Percentiles rank a stretch among this genome's conserved stretches.
Conservation (phyloP, 2,888 invertebrate genomes). For the Rhagophthalmus giganteus region DNA sequence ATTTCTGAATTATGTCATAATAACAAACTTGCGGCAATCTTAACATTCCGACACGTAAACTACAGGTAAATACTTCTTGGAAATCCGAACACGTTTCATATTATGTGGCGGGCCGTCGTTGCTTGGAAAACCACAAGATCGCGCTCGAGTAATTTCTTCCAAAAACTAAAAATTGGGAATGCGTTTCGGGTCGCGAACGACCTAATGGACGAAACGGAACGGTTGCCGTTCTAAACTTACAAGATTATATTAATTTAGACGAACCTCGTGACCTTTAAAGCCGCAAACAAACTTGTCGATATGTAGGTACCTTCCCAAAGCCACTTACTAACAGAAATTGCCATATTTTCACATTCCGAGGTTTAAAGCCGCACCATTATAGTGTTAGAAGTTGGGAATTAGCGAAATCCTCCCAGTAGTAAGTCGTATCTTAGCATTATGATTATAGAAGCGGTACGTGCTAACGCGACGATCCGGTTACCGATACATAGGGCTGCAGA, state of each 20-base stretch:
- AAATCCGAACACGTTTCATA: constrained; percentile 31
- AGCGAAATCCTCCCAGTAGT: constrained; percentile 27
- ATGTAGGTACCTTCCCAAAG: not conserved
- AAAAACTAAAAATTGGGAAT: constrained; percentile 14
- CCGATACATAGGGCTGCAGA: constrained; percentile 31
- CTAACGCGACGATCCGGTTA: constrained; percentile 32
- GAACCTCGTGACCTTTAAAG: too few relatives aligned
- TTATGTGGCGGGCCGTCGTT: constrained; percentile 23
- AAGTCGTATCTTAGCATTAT: constrained; percentile 32
- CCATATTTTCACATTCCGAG: constrained; percentile 14
- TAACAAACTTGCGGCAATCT: constrained; percentile 32
- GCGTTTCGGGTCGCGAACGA: constrained; percentile 6
- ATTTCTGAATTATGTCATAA: constrained; percentile 31
- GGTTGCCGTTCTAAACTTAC: too few relatives aligned
- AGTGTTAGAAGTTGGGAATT: constrained; percentile 25
- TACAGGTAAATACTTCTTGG: constrained; percentile 32
- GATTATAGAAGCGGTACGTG: constrained; percentile 32
- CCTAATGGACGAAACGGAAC: not conserved
- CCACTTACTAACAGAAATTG: constrained; percentile 1
- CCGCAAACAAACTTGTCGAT: constrained; percentile 5
- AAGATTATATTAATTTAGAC: too few relatives aligned
- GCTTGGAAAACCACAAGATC: constrained; percentile 21
- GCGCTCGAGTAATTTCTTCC: constrained; percentile 12
- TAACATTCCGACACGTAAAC: constrained; percentile 29
- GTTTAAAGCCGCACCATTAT: constrained; percentile 13